Percentiles rank a stretch among this genome's conserved stretches.
Conservation (phyloP, 2,888 invertebrate species). For the Macaria liturata region DNA sequence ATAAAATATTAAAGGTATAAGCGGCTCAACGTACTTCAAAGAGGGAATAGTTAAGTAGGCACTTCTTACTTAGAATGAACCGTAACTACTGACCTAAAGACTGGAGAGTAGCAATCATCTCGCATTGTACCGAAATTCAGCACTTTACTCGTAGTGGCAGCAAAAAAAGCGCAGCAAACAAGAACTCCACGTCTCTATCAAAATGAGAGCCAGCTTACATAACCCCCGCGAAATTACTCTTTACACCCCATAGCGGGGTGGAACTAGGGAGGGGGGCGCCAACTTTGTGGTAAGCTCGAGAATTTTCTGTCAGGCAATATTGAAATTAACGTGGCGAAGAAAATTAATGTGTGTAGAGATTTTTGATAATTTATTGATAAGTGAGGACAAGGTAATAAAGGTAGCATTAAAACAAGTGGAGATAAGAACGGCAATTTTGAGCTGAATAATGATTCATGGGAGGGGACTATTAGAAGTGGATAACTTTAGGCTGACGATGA, state of each 20-base stretch:
- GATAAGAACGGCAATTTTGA: no score
- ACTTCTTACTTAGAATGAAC: not conserved
- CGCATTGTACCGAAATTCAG: slow-evolving; percentile 16
- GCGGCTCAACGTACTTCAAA: no score
- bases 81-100: slow-evolving; percentile 7
- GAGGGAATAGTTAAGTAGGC: not conserved
- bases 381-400: no score
- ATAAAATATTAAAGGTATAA: no score
- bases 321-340: no score
- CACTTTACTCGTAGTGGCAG: slow-evolving; percentile 18
- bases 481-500: no score
- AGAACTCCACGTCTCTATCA: slow-evolving; percentile 27
- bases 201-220: slow-evolving; percentile 33
- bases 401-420: no score
- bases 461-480: no score
- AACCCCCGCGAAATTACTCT: slow-evolving; percentile 44
- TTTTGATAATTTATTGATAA: no score
- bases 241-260: slow-evolving; percentile 38
- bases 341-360: no score
- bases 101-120: slow-evolving; percentile 13
- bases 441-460: no score
- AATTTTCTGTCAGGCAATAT: no score
- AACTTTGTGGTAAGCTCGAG: not conserved
- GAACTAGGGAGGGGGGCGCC: slow-evolving; percentile 5
- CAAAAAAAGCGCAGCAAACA: slow-evolving; percentile 25